Evolutionary conservation across 2,113 vertebrate genomes (phyloP).

Genomic region (Apaloderma vittatum): DNA sequence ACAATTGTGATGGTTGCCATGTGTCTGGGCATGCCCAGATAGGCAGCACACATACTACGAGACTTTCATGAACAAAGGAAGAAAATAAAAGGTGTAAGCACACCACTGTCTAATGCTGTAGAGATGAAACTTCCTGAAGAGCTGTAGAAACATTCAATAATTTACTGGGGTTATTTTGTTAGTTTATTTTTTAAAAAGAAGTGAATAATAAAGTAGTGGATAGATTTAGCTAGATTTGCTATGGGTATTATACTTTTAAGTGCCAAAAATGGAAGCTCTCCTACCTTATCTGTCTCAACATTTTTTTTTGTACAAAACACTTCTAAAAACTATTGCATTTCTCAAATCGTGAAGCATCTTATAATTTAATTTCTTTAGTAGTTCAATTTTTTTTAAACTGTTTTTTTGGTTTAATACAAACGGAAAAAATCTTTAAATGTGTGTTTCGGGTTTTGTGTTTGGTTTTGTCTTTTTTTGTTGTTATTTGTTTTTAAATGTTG

Average conservation of each 20-base stretch:
- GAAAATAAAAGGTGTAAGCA: neutral
- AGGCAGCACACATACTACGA: neutral
- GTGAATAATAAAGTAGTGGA: neutral
- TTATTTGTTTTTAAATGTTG: neutral
- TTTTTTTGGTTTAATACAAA: neutral
- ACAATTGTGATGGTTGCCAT: neutral
- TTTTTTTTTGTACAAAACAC: neutral
- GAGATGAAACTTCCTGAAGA: neutral
- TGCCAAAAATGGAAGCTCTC: neutral
- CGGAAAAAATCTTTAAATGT: neutral
- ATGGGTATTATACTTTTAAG: neutral
- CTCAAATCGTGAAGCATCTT: neutral
- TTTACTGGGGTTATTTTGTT: neutral
- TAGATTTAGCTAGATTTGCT: neutral
- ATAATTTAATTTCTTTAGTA: neutral
- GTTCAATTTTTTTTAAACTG: neutral
- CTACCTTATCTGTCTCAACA: neutral
- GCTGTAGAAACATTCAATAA: neutral
- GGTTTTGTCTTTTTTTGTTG: neutral
- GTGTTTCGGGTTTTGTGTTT: neutral
- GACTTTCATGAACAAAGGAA: neutral
- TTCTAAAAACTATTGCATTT: neutral
- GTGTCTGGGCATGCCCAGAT: neutral
- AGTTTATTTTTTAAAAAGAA: neutral
- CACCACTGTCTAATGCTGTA: neutral